Percentiles rank a stretch among this genome's conserved stretches.
Conservation (phyloP, 2,888 invertebrate genomes). For the Catonia carolina region DNA sequence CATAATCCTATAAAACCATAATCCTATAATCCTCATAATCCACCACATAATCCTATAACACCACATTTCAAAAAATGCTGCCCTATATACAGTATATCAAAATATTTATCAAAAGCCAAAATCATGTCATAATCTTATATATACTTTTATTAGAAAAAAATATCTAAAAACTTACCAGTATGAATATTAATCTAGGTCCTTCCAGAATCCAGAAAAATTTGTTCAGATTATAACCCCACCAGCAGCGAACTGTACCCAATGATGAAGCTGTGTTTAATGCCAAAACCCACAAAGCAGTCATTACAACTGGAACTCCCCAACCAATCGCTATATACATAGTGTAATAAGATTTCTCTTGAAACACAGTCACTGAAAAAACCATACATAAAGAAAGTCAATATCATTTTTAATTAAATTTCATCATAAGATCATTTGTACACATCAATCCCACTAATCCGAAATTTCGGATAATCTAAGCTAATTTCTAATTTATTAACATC, state of each 20-base stretch:
- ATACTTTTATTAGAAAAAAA: too few relatives aligned
- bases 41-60: too few relatives aligned
- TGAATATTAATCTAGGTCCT: conserved; percentile 72
- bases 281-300: conserved; percentile 62
- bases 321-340: conserved; percentile 58
- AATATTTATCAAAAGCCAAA: too few relatives aligned
- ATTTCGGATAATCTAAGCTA: too few relatives aligned
- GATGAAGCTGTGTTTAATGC: conserved; percentile 52
- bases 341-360: conserved; percentile 59
- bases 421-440: neutral
- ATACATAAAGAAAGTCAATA: conserved; percentile 4
- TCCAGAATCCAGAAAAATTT: conserved; percentile 84
- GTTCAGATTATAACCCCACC: conserved; percentile 79
- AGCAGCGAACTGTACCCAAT: conserved; percentile 53
- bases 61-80: too few relatives aligned
- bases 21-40: too few relatives aligned
- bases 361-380: conserved; percentile 49
- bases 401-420: neutral
- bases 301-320: conserved; percentile 64
- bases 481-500: too few relatives aligned
- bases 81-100: too few relatives aligned
- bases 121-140: too few relatives aligned
- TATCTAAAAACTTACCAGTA: conserved; percentile 70
- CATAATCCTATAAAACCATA: too few relatives aligned
- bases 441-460: too few relatives aligned